Evolutionary conservation across 2,113 vertebrate species (phyloP), one percentile per base, ranked within the genome.

Genomic region (Paralichthys olivaceus): DNA sequence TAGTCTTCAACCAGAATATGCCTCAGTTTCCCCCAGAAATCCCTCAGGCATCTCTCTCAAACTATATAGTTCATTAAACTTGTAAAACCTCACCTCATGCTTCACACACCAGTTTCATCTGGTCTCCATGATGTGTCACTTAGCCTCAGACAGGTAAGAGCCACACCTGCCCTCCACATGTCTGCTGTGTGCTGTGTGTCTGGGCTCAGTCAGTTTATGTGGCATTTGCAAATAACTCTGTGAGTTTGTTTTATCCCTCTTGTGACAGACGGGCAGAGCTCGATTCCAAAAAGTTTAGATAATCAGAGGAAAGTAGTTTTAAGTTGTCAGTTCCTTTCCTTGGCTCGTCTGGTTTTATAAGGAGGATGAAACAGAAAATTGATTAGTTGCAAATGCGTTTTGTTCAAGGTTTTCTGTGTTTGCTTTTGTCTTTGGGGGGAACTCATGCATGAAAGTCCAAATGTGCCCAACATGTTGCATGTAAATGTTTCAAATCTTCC

Each of bases 111-210:
- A 86, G 83, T 87, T 55, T 83, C 70, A 75, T 74, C 79, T 87
- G 80, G 86, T 90, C 68, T 83, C 72, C 92, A 85, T 84, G 87
- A 79, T 76, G 77, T 89, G 65, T 87, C 84, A 83, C 75, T 76
- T 93, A 87, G 68, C 76, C 75, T 77, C 81, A 64, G 29, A 75
- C 77, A 95, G 93, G 94, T 94, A 95, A 93, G 94, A 79, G 25
- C 56, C 71, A 56, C 40, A 55, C 61, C 55, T 47, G 15, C 37
- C 57, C 54, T 25, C 57, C 1, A 72, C 25, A 7, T 13, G 43
- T 65, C 73, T 78, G 25, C 68, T 78, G 84, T 89, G 73, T 85
- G 79, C 83, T 80, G 65, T 92, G 68, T 74, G 51, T 86, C 40
- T 78, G 23, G 59, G 28, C 58, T 79, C 62, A 3, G n/a, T 75